Evolutionary conservation across 2,113 vertebrate species (phyloP).

Genomic region (Machaerirhynchus nigripectus): DNA sequence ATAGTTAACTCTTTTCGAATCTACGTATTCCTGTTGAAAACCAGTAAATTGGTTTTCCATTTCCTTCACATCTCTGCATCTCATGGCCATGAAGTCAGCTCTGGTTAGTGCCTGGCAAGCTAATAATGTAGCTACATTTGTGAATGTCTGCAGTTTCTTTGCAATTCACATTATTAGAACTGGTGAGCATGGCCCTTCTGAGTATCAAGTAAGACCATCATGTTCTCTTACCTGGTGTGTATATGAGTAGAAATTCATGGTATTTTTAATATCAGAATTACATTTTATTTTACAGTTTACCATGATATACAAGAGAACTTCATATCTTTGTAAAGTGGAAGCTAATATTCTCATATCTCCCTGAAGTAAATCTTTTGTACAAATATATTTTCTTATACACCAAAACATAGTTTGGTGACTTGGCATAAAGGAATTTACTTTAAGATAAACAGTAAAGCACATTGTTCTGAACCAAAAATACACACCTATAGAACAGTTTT

Average conservation of each 20-base stretch:
- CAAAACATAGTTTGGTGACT: background rate
- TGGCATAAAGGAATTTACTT: background rate
- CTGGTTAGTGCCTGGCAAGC: background rate
- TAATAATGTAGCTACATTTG: background rate
- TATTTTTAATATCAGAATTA: background rate
- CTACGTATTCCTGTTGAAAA: background rate
- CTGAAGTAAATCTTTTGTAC: background rate
- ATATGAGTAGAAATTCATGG: background rate
- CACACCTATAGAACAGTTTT: background rate
- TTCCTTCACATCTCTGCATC: background rate
- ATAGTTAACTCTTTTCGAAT: background rate
- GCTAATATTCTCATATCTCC: background rate
- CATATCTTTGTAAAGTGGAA: background rate
- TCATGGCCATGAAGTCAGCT: background rate
- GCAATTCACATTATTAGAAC: background rate
- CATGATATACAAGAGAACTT: background rate
- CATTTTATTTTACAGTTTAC: background rate
- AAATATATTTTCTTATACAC: background rate
- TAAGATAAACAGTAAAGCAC: background rate
- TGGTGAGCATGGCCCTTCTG: background rate
- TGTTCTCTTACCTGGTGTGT: background rate
- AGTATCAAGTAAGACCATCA: background rate
- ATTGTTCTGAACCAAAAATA: background rate
- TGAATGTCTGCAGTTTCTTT: background rate
- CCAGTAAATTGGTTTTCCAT: background rate